Evolutionary conservation across 2,797 vertebrate genomes (phyloP), one percentile per base, ranked within the genome.

Genomic region (Oryzias dopingdopingensis): DNA sequence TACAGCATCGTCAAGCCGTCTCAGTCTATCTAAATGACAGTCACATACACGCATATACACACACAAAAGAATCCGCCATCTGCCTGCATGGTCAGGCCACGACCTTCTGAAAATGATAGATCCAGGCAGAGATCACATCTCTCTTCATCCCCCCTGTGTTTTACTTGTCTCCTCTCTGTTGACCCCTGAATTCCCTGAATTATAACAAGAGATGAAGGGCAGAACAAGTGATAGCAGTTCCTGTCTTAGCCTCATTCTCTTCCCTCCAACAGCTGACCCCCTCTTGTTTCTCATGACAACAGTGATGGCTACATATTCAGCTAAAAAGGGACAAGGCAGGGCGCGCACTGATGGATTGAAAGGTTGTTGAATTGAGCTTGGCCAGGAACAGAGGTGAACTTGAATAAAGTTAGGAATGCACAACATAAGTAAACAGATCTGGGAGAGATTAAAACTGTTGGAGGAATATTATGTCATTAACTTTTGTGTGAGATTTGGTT

Each of bases 71-170:
- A 64, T 50, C 65, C 74, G 80, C 80, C 88, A 86, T 87, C 83
- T 87, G 82, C 72, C 76, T 64, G 79, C 74, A 78, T 73, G 74
- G 49, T 67, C 71, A 55, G 72, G 65, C 24, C 67, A 56, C 22
- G 26, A 70, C 78, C 80, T 73, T 76, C 26, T 59, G 80, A 75
- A 74, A 77, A 76, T 60, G 70, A 79, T 70, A 69, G 76, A 82
- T 78, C 66, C 68, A 70, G 80, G 80, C 79, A 74, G 65, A 14
- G 48, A 84, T 88, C 79, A 79, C 76, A 80, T 80, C 74, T 74
- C 65, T 67, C 69, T 55, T 79, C 70, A 70, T 82, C 70, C 65
- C 64, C 64, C 56, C 66, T 29, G 23, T 70, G 69, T 80, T 76
- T 70, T 65, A 56, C 71, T 77, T 32, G 42, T 45, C 48, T 50